phyloP scores from a whole-genome alignment of 2,888 invertebrate genomes.

The Nomada ferruginata region DNA sequence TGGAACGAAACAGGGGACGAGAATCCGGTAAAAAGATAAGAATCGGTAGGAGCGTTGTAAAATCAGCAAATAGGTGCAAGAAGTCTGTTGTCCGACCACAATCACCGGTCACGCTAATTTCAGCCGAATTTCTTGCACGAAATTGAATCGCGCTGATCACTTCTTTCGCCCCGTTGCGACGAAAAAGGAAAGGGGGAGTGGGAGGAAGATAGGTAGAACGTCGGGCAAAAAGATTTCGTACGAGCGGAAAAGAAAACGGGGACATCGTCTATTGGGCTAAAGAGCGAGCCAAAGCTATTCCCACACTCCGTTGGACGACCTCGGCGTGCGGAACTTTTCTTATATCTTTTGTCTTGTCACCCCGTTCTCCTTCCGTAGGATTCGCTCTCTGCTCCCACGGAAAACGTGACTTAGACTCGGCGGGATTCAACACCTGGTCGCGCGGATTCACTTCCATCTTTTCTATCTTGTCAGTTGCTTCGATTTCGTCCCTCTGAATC shows the following conservation, averaged over 20 bases:
- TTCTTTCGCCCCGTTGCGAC: not conserved
- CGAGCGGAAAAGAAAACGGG: constrained; percentile 38
- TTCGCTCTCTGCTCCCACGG: constrained; percentile 76
- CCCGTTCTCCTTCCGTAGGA: constrained; percentile 66
- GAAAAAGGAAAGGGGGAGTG: constrained; percentile 32
- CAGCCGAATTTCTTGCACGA: constrained; percentile 9
- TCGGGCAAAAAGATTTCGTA: constrained; percentile 19
- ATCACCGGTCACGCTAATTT: constrained; percentile 30
- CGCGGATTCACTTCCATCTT: constrained; percentile 5
- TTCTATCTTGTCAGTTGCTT: not conserved
- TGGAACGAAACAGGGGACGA: not conserved
- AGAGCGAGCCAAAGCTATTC: constrained; percentile 61
- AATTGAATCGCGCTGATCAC: constrained; percentile 4
- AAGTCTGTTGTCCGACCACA: not conserved
- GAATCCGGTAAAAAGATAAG: not conserved
- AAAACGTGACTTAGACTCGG: constrained; percentile 68
- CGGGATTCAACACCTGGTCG: constrained; percentile 40
- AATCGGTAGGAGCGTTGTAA: not conserved
- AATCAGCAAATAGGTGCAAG: not conserved
- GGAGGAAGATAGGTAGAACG: constrained; percentile 28
- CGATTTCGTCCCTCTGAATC: not conserved
- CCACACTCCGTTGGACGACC: constrained; percentile 74
- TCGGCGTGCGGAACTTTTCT: constrained; percentile 69
- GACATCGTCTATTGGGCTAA: constrained; percentile 38
- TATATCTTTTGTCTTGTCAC: constrained; percentile 76